These are phyloP conservation scores for Pasiphila rectangulata DNA, from an alignment of 2,888 invertebrate species.

Conservation along the genomic window DNA sequence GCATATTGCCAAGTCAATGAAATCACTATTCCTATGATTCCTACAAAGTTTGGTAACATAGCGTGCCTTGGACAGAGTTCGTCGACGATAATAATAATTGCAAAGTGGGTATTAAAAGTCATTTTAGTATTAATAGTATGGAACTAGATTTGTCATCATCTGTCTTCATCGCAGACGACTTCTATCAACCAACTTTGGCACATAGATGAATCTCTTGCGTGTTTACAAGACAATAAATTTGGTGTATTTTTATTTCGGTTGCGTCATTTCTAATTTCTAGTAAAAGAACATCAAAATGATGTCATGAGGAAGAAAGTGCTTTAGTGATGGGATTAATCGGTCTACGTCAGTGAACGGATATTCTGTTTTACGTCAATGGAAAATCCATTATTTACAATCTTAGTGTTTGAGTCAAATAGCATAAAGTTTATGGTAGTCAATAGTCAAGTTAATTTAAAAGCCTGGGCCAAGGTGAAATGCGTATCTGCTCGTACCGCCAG, in stretches of 20 bases:
- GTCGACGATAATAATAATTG: constrained; percentile 15
- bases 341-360: not conserved
- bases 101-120: constrained; percentile 11
- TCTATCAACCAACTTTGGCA: constrained; percentile 4
- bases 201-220: constrained; percentile 5
- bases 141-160: constrained; percentile 2
- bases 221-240: constrained; percentile 11
- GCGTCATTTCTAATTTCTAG: constrained; percentile 3
- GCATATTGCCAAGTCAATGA: constrained; percentile 45
- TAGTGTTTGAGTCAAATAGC: not conserved
- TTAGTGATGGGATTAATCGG: not conserved
- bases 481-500: too few species aligned
- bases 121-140: constrained; percentile 11
- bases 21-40: constrained; percentile 38
- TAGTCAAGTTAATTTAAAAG: too few species aligned
- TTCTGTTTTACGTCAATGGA: not conserved
- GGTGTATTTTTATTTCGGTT: constrained; percentile 13
- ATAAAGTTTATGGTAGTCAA: too few species aligned
- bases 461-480: too few species aligned
- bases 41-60: constrained; percentile 32
- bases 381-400: not conserved
- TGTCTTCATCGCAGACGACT: constrained; percentile 1
- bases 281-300: not conserved
- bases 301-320: not conserved
- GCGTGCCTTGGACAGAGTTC: constrained; percentile 19